Evolutionary conservation across 2,888 invertebrate species (phyloP), one percentile per base, ranked within the genome.

Genomic region (Microctonus hyperodae): DNA sequence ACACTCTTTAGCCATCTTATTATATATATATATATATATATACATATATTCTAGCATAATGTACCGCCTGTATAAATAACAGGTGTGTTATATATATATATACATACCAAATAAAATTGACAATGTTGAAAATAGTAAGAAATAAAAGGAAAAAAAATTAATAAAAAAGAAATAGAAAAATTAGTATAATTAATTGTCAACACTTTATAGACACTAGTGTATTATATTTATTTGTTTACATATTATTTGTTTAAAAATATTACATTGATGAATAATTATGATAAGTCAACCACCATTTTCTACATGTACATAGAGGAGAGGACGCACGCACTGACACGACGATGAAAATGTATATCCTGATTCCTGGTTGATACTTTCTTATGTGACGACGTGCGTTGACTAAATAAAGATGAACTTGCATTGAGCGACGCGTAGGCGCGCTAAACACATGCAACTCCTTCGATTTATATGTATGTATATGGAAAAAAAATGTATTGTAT

Each of bases 231-330:
- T 53, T 37, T 53, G 48, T 64, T 63, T 58, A 51, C 51, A 60
- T 65, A 50, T 50, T 61, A 22, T 37, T 56, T 22, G 33, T 44
- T 70, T 60, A 66, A 65, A 68, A 64, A 40, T 58, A 69, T 51
- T 40, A 61, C 55, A 63, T 62, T 60, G 16, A 28, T 48, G 57
- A 37, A 75, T 72, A 70, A 64, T 73, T 75, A 74, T 76, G 73
- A 79, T 75, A 77, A 77, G 76, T 78, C 79, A 66, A 75, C 79
- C 79, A 75, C 79, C 79, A 79, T 79, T 78, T 79, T 79, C 75
- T 79, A 78, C 72, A 72, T 37, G 61, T 31, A 66, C 48, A 57
- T 44, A 44, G 67, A 62, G 50, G 57, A 44, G 57, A 44, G 57
- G 22, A 67, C 64, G 60, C 67, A 60, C 64, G 59, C 56, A 66